Conservation (phyloP, 2,888 invertebrate genomes). For the Epinotia bilunana region DNA sequence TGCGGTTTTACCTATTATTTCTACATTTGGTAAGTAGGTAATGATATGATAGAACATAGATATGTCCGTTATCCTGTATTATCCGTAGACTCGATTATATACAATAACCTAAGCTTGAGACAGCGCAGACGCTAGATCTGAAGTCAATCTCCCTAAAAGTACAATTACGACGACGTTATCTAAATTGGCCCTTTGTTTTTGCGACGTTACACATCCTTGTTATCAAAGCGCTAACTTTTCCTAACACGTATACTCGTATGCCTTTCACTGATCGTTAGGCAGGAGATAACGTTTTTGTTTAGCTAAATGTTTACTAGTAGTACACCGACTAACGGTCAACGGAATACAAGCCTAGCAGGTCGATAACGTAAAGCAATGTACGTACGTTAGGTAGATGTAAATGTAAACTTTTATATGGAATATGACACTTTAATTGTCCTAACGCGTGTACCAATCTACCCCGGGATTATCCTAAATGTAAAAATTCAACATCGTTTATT, state of each 20-base stretch:
- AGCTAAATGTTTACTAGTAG: not conserved
- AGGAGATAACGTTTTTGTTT: constrained; percentile 12
- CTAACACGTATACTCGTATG: constrained; percentile 4
- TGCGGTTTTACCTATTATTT: too few species aligned
- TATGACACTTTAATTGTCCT: too few species aligned
- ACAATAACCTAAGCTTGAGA: constrained; percentile 11
- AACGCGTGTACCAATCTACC: too few species aligned
- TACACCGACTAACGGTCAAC: not conserved
- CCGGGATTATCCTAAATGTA: too few species aligned
- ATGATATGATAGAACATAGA: too few species aligned
- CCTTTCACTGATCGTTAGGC: constrained; percentile 1
- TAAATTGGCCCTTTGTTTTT: constrained; percentile 40
- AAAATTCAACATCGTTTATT: too few species aligned
- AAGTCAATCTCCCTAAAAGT: constrained; percentile 31
- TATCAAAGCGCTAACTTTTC: constrained; percentile 34
- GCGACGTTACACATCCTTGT: constrained; percentile 21
- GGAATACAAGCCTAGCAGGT: too few species aligned
- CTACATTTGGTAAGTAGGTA: too few species aligned
- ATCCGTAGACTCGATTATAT: not conserved
- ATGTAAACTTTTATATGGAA: too few species aligned
- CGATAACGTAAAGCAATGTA: too few species aligned
- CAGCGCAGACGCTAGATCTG: constrained; percentile 11
- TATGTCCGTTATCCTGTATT: not conserved
- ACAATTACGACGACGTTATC: constrained; percentile 39
- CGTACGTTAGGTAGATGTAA: too few species aligned